These are phyloP conservation scores for Scrobipalpa costella DNA, from an alignment of 2,888 invertebrate genomes.

Conservation along the genomic window DNA sequence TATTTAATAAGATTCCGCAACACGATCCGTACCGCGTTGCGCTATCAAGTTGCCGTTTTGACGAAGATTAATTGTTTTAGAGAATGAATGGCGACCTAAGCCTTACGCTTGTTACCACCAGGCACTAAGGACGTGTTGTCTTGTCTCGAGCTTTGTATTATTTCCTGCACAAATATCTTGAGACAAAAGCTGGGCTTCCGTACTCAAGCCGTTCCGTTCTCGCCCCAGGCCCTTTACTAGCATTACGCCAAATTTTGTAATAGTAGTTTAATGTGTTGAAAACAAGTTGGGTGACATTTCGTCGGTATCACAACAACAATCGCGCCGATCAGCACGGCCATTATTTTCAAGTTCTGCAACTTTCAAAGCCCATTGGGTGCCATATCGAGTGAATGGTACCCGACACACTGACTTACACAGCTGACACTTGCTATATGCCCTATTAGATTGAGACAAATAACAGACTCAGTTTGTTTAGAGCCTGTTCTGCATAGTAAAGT, in stretches of 20 bases:
- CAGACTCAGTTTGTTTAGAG: conserved; percentile 4
- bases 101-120: conserved; percentile 48
- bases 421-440: conserved; percentile 6
- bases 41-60: conserved; percentile 63
- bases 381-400: conserved; percentile 18
- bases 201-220: too few species aligned
- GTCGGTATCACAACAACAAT: conserved; percentile 10
- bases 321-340: not conserved
- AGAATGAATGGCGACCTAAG: conserved; percentile 49
- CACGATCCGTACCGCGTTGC: conserved; percentile 66
- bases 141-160: conserved; percentile 33
- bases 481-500: conserved; percentile 5
- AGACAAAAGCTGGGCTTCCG: too few species aligned
- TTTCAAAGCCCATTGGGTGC: conserved; percentile 20
- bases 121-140: conserved; percentile 33
- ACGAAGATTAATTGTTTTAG: conserved; percentile 71
- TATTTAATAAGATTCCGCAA: conserved; percentile 73
- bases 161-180: conserved; percentile 33
- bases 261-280: conserved; percentile 21
- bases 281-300: conserved; percentile 23
- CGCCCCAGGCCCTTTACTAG: not conserved
- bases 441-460: conserved; percentile 13
- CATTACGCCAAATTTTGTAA: conserved; percentile 18
- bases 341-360: conserved; percentile 26
- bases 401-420: not conserved